Percentiles rank a stretch among this genome's conserved stretches.
Evolutionary conservation across 2,797 vertebrate genomes (phyloP).

Genomic region (Clarias platycephalus): DNA sequence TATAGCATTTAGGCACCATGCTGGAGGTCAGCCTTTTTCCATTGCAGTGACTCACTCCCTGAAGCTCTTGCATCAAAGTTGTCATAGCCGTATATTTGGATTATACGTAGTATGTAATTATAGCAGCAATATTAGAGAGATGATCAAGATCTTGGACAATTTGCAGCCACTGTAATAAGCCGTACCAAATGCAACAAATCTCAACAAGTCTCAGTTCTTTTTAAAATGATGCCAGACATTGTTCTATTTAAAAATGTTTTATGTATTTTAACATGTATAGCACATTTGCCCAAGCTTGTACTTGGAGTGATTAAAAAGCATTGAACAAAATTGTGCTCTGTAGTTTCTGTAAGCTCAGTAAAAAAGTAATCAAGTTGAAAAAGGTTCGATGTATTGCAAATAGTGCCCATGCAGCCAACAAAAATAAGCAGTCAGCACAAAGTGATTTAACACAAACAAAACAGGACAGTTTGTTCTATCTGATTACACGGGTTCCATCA

Average conservation of each 20-base stretch:
- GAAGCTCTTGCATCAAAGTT: not conserved
- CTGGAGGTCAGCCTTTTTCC: too few species aligned
- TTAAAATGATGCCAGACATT: too few species aligned
- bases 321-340: not conserved
- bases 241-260: not conserved
- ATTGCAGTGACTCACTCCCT: not conserved
- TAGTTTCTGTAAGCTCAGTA: not conserved
- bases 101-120: not conserved
- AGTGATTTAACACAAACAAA: not conserved
- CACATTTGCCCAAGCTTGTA: not conserved
- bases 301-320: not conserved
- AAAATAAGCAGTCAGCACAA: conserved; percentile 8
- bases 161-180: not conserved
- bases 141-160: not conserved
- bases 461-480: not conserved
- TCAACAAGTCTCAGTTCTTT: too few species aligned
- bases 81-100: not conserved
- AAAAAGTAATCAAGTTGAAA: not conserved
- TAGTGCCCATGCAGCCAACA: not conserved
- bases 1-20: not conserved
- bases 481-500: conserved; percentile 20
- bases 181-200: not conserved
- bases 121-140: not conserved
- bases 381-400: not conserved
- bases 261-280: not conserved